A percentile compares a stretch with the other conserved stretches of the same genome.
These are phyloP conservation scores for Blennius ocellaris DNA, from an alignment of 2,113 vertebrate genomes.

Conservation along the genomic window DNA sequence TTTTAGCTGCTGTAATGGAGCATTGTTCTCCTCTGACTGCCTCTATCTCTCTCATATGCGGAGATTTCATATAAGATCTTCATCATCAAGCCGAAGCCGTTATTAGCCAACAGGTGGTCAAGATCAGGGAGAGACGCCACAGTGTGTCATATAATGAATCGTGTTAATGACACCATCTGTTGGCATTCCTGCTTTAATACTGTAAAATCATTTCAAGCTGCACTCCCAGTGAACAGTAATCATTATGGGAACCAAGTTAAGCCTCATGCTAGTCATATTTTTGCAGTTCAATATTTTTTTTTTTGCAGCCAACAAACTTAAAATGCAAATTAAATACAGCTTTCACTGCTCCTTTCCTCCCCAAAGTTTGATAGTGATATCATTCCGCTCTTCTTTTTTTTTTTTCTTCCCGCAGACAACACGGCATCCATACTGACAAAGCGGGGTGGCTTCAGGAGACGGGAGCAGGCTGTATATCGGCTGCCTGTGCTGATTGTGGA, in stretches of 20 bases:
- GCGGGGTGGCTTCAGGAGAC: conserved; percentile 89
- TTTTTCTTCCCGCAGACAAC: conserved; percentile 86
- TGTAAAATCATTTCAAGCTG: conserved; percentile 43
- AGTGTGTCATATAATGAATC: conserved; percentile 61
- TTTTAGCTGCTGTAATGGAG: conserved; percentile 11
- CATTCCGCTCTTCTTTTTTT: too few species aligned
- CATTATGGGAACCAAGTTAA: conserved; percentile 4
- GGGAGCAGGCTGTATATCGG: conserved; percentile 91
- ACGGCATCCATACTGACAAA: conserved; percentile 92
- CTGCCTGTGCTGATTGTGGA: conserved; percentile 94
- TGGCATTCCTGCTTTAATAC: conserved; percentile 44
- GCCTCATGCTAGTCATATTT: conserved; percentile 19
- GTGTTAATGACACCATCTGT: conserved; percentile 75
- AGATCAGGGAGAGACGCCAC: conserved; percentile 47
- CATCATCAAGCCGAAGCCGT: conserved; percentile 51
- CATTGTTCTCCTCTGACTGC: conserved; percentile 39
- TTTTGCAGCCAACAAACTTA: conserved; percentile 12
- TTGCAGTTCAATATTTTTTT: conserved; percentile 20
- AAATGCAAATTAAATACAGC: conserved; percentile 1
- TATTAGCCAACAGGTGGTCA: conserved; percentile 74
- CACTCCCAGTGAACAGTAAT: conserved; percentile 11
- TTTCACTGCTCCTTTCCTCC: neutral
- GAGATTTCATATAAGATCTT: conserved; percentile 30
- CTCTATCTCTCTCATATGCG: conserved; percentile 10
- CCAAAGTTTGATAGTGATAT: neutral